Percentiles rank a stretch among this genome's conserved stretches.
Evolutionary conservation across 2,888 invertebrate genomes (phyloP).

Genomic region (Drosophila incognita): DNA sequence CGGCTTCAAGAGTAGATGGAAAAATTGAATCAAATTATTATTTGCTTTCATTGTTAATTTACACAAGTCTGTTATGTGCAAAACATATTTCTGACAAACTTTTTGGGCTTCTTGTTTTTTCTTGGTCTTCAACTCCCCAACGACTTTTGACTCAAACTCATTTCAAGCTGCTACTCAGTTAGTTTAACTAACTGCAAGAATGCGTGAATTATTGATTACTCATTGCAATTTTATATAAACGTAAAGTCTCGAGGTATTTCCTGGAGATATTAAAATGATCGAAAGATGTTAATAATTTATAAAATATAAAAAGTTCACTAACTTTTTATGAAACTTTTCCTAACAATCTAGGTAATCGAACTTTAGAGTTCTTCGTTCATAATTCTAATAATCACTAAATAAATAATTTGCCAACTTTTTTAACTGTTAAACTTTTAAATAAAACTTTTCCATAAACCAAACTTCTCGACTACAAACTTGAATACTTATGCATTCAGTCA

Average conservation of each 20-base stretch:
- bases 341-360: not conserved
- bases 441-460: not conserved
- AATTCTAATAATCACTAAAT: not conserved
- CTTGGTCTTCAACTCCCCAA: not conserved
- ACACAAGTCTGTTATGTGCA: constrained; percentile 13
- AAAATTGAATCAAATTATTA: constrained; percentile 15
- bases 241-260: not conserved
- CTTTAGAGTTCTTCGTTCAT: not conserved
- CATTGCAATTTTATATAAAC: not conserved
- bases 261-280: not conserved
- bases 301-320: not conserved
- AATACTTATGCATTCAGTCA: constrained; percentile 20
- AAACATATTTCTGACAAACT: constrained; percentile 3
- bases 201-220: not conserved
- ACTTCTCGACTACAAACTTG: not conserved
- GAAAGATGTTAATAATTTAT: not conserved
- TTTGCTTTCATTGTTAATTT: constrained; percentile 20
- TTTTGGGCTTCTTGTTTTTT: not conserved
- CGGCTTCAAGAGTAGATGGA: not conserved
- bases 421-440: not conserved
- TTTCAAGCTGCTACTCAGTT: not conserved
- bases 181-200: not conserved
- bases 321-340: not conserved
- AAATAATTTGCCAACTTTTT: not conserved
- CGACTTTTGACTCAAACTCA: not conserved